Percentiles rank a stretch among this genome's conserved stretches.
Conservation (phyloP, 2,113 vertebrate genomes). For the Morone chrysops region DNA sequence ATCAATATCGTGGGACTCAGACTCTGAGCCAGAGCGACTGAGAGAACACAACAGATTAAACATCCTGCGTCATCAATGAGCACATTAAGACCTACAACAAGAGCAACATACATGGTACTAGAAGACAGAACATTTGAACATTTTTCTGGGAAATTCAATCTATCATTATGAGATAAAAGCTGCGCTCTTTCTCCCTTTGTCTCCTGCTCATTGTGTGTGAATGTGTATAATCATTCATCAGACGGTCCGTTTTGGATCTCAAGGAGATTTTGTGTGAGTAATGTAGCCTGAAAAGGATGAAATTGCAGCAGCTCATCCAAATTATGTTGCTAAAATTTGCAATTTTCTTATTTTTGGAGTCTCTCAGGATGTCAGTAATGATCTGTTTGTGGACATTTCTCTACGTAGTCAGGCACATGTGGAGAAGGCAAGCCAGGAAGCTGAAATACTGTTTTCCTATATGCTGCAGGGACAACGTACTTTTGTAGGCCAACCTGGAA, state of each 20-base stretch:
- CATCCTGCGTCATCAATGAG: not conserved
- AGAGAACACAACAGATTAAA: slow-evolving; percentile 8
- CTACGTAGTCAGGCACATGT: not conserved
- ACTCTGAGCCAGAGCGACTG: too few species aligned
- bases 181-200: not conserved
- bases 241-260: not conserved
- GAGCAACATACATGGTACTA: not conserved
- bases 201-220: not conserved
- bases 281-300: not conserved
- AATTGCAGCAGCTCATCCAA: not conserved
- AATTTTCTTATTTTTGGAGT: not conserved
- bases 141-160: not conserved
- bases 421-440: not conserved
- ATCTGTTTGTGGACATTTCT: not conserved
- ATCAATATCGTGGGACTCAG: slow-evolving; percentile 7
- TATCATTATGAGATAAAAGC: not conserved
- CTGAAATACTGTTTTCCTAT: too few species aligned
- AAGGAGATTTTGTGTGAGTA: not conserved
- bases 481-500: too few species aligned
- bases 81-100: not conserved
- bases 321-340: not conserved
- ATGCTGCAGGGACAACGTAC: too few species aligned
- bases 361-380: not conserved
- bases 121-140: not conserved
- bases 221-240: not conserved